These are phyloP conservation scores for Ganaspis brasiliensis DNA, from an alignment of 2,888 invertebrate genomes.

Conservation along the genomic window DNA sequence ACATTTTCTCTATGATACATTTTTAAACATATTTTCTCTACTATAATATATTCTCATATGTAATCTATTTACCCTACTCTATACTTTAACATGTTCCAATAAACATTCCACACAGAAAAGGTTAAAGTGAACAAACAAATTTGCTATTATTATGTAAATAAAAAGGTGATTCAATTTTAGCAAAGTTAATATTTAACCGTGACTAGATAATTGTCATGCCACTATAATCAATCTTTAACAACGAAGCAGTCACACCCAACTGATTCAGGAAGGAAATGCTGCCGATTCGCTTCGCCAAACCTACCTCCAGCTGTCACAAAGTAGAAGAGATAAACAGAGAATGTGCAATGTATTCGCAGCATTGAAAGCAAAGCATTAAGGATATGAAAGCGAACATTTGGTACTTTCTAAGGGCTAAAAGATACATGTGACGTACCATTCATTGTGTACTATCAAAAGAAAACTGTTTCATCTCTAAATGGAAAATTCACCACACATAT, in stretches of 20 bases:
- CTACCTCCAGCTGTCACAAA: slow-evolving; percentile 62
- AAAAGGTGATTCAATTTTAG: neutral
- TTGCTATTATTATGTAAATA: neutral
- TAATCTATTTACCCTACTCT: neutral
- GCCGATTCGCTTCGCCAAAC: slow-evolving; percentile 58
- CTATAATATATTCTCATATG: too few species aligned
- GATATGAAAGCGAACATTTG: neutral
- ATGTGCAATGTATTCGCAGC: slow-evolving; percentile 3
- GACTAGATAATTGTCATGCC: slow-evolving; percentile 28
- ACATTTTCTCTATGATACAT: too few species aligned
- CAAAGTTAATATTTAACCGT: neutral
- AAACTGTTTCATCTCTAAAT: neutral
- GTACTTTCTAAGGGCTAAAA: neutral
- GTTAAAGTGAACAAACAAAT: neutral
- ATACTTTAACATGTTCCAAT: neutral
- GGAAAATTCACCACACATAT: neutral
- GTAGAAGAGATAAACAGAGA: slow-evolving; percentile 38
- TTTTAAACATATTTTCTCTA: too few species aligned
- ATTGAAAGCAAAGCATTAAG: slow-evolving; percentile 1
- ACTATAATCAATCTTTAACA: slow-evolving; percentile 42
- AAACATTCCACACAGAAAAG: neutral
- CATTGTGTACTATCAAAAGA: neutral
- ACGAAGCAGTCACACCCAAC: slow-evolving; percentile 22
- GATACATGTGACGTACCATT: neutral
- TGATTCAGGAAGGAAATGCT: slow-evolving; percentile 63